Conservation (phyloP, 2,113 vertebrate species). For the Rhea americana region DNA sequence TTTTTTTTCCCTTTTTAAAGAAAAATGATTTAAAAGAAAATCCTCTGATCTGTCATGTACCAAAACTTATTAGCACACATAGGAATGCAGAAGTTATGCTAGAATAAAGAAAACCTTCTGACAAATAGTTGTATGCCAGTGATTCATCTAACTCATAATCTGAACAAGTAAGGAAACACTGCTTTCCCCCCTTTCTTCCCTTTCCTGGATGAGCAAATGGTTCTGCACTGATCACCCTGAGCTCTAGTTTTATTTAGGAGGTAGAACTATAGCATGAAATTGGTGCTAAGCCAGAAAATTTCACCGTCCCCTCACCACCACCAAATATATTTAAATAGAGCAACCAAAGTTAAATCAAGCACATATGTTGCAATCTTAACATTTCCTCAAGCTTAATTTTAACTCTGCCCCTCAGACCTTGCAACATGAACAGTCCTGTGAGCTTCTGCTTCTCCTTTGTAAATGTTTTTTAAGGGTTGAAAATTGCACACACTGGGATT, state of each 20-base stretch:
- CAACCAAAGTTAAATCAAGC: not conserved
- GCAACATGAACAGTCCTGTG: no score
- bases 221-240: not conserved
- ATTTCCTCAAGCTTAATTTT: no score
- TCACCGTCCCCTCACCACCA: not conserved
- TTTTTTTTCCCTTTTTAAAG: not conserved
- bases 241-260: not conserved
- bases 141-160: not conserved
- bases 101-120: slow-evolving; percentile 62
- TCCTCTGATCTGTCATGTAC: slow-evolving; percentile 4
- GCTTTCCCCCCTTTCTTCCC: no score
- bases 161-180: accelerated
- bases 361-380: no score
- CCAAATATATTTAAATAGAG: not conserved
- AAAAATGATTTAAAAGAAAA: not conserved
- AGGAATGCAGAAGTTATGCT: slow-evolving; percentile 37
- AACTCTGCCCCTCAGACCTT: not conserved
- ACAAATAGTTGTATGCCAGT: accelerated
- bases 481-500: accelerated
- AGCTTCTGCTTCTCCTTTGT: no score
- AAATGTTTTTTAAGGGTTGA: not conserved
- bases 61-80: not conserved
- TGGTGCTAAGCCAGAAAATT: not conserved
- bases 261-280: not conserved
- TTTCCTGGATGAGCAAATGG: not conserved